These are phyloP conservation scores for Halictus rubicundus DNA, from an alignment of 1,140 invertebrate species.

Conservation along the genomic window DNA sequence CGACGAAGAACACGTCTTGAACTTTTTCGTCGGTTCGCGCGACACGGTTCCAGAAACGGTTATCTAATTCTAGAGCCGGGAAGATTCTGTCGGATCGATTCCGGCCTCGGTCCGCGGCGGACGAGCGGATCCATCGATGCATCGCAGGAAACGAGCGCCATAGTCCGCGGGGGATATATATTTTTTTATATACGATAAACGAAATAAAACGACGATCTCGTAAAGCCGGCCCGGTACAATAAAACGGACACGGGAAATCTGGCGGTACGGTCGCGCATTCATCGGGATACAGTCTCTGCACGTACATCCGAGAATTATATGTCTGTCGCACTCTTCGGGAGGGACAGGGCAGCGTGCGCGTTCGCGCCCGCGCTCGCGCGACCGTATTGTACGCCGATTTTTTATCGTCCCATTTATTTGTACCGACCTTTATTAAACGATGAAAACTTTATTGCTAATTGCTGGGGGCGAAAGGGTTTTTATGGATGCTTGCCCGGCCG, in stretches of 20 bases:
- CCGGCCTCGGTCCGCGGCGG: slow-evolving; percentile 3
- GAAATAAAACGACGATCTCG: slow-evolving; percentile 67
- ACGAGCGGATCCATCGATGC: slow-evolving; percentile 27
- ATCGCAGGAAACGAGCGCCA: slow-evolving; percentile 4
- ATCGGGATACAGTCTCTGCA: slow-evolving; percentile 54
- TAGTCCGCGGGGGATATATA: not conserved
- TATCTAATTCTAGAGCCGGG: not conserved
- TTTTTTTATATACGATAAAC: slow-evolving; percentile 61
- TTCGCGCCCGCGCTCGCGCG: slow-evolving; percentile 29
- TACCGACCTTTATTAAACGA: slow-evolving; percentile 78
- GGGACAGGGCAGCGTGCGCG: slow-evolving; percentile 19
- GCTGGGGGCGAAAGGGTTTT: slow-evolving; percentile 75
- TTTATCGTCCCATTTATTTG: slow-evolving; percentile 77
- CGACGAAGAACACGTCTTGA: not conserved
- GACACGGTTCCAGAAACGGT: too few relatives aligned
- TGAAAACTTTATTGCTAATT: slow-evolving; percentile 79
- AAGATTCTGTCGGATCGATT: slow-evolving; percentile 42
- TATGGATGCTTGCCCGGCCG: slow-evolving; percentile 70
- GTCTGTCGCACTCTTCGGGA: slow-evolving; percentile 41
- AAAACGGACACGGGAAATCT: slow-evolving; percentile 65
- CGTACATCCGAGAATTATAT: slow-evolving; percentile 58
- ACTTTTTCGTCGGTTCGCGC: too few relatives aligned
- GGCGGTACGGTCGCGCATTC: slow-evolving; percentile 49
- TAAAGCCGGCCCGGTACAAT: slow-evolving; percentile 59
- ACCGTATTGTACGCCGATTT: slow-evolving; percentile 73